Base-by-base conservation (phyloP, 1,140 invertebrate species). In the Drosophila lowei region DNA sequence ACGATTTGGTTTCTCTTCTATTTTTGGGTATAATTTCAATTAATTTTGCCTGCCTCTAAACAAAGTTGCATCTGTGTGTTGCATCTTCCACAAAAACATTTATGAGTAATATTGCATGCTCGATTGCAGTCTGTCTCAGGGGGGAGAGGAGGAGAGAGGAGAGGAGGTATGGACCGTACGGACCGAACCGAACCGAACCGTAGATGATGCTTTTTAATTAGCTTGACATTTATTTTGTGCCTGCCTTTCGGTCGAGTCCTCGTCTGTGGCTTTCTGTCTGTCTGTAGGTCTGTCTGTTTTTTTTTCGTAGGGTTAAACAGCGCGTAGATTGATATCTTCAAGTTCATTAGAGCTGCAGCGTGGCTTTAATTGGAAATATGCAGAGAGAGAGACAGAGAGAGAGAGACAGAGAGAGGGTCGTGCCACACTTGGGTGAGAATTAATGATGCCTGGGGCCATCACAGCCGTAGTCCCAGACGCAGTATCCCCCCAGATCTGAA, bases 281-380 rank as follows among this genome's bases (percentile, higher is more conserved):
- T 13, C 34, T 63, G 6, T 38, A 2, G 11, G 9, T 11, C 30
- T 1, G 0, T 38, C 34, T 68, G 5, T 13, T 42, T 60, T 53
- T 60, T 52, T 50, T 76, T 44, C 76, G 64, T 77, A 88, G 83
- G 83, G 83, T 83, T 88, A 88, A 53, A 88, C 83, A 83, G 83
- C 78, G 83, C 83, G 84, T 88, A 89, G 85, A 89, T 89, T 89
- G 80, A 89, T 89, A 89, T 89, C 86, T 89, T 81, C 86, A 89
- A 89, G 85, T 89, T 89, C 85, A 89, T 89, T 89, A 89, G 85
- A 85, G 85, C 74, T 81, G 80, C 85, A 89, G 77, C 34, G 84
- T 81, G 55, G 78, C 80, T 89, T 89, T 89, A 81, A 81, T 89
- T 89, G 86, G 86, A 80, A 81, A 79, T 79, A 89, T 85, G 79